Conservation (phyloP, 1,140 invertebrate species). For the Sipha flava region DNA sequence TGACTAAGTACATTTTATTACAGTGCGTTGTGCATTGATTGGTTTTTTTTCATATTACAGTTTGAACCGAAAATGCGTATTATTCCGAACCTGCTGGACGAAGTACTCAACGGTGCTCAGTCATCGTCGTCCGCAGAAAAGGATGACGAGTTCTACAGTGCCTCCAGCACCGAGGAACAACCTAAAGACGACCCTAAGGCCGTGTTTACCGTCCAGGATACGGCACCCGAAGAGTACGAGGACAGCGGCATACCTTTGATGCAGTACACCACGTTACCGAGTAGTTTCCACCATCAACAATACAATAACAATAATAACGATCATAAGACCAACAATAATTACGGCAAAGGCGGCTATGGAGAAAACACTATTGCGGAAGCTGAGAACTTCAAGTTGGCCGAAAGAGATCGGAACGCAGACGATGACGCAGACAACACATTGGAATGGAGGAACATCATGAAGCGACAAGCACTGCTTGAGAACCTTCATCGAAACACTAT, state of each 20-base stretch:
- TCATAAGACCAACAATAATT: not conserved
- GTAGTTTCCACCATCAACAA: not conserved
- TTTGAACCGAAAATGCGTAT: slow-evolving; percentile 35
- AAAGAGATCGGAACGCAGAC: not conserved
- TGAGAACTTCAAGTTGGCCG: slow-evolving; percentile 6
- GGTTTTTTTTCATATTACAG: not conserved
- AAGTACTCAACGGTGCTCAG: slow-evolving; percentile 31
- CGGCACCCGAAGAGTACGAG: slow-evolving; percentile 36
- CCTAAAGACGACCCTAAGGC: slow-evolving; percentile 35
- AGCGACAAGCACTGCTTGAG: slow-evolving; percentile 34
- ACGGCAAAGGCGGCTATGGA: not conserved
- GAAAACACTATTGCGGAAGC: not conserved
- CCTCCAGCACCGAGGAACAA: slow-evolving; percentile 36
- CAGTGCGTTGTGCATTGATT: too few species aligned
- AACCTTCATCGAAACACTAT: slow-evolving; percentile 23
- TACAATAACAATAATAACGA: not conserved
- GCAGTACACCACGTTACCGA: slow-evolving; percentile 33
- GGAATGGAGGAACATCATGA: slow-evolving; percentile 38
- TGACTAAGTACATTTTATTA: too few species aligned
- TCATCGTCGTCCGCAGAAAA: slow-evolving; percentile 32
- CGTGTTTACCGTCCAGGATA: slow-evolving; percentile 36
- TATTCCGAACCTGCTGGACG: slow-evolving; percentile 36
- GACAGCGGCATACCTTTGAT: slow-evolving; percentile 26
- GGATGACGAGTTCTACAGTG: slow-evolving; percentile 38
- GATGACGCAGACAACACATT: slow-evolving; percentile 34